These are phyloP conservation scores for Augochlora pura DNA, from an alignment of 1,140 invertebrate species.

Conservation along the genomic window DNA sequence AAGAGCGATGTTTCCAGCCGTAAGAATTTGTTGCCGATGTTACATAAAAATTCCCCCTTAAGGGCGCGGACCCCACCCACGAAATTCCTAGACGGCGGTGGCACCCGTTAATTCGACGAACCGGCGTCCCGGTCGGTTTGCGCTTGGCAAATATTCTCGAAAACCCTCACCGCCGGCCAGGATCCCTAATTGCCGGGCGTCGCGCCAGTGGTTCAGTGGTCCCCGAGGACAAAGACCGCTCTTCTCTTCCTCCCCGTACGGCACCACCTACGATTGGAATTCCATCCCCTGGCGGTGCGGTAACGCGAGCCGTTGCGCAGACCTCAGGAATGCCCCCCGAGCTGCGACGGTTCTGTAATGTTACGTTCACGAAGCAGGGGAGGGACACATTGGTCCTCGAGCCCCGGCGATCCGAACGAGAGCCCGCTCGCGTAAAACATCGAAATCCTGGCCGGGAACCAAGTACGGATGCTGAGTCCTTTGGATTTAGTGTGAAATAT, in stretches of 20 bases:
- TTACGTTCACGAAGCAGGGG: conserved; percentile 26
- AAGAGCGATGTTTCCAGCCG: no score
- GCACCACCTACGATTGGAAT: conserved; percentile 55
- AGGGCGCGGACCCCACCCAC: conserved; percentile 61
- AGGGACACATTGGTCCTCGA: conserved; percentile 18
- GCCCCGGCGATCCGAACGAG: conserved; percentile 23
- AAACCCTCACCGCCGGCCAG: conserved; percentile 63
- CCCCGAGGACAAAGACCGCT: conserved; percentile 42
- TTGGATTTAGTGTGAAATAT: no score
- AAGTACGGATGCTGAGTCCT: no score
- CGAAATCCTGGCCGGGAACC: no score
- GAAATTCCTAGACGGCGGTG: conserved; percentile 59
- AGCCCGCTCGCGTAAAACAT: no score
- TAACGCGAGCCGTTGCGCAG: conserved; percentile 5
- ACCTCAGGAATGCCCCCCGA: conserved; percentile 55
- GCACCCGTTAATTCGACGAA: conserved; percentile 71
- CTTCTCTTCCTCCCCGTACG: conserved; percentile 26
- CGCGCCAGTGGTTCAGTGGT: conserved; percentile 9
- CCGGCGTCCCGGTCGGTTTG: conserved; percentile 38
- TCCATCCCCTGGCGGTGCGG: conserved; percentile 5
- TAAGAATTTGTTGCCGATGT: no score
- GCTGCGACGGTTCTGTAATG: conserved; percentile 40
- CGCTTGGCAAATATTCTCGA: conserved; percentile 41
- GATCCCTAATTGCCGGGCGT: conserved; percentile 56
- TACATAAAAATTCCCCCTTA: no score